These are phyloP conservation scores for Philypnodon macrostomus DNA, from an alignment of 2,797 vertebrate species.

Conservation along the genomic window DNA sequence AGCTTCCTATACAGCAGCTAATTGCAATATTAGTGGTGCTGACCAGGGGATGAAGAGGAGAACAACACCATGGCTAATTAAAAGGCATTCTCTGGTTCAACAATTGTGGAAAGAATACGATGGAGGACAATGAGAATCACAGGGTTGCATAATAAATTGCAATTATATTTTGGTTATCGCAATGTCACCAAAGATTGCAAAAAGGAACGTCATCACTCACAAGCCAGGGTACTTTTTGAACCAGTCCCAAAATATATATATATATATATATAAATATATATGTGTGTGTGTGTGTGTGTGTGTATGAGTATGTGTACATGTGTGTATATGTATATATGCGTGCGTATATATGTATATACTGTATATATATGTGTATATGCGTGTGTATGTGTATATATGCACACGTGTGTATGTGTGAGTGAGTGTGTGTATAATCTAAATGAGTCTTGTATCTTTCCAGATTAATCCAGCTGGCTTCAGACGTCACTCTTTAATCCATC, in stretches of 20 bases:
- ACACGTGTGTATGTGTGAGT: conserved; percentile 6
- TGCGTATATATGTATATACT: no score
- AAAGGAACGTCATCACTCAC: conserved; percentile 11
- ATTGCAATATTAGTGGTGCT: conserved; percentile 63
- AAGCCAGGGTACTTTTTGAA: no score
- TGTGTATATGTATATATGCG: no score
- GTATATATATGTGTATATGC: no score
- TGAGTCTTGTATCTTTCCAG: conserved; percentile 56
- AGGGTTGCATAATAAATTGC: neutral
- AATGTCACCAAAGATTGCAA: conserved; percentile 7
- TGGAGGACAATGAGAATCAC: conserved; percentile 28
- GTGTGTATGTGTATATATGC: no score
- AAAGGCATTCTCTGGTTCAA: conserved; percentile 36
- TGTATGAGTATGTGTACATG: no score
- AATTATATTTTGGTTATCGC: neutral
- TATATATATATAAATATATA: no score
- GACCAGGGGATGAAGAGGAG: conserved; percentile 43
- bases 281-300: no score
- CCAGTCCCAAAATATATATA: no score
- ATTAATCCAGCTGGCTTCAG: conserved; percentile 60
- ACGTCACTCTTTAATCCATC: conserved; percentile 68
- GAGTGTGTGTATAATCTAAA: conserved; percentile 51
- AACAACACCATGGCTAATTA: conserved; percentile 56
- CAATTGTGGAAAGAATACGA: conserved; percentile 34
- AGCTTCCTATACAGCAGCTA: conserved; percentile 60